Percentiles rank a stretch among this genome's conserved stretches.
Conservation (phyloP, 2,113 vertebrate species). For the Trogon surrucura region DNA sequence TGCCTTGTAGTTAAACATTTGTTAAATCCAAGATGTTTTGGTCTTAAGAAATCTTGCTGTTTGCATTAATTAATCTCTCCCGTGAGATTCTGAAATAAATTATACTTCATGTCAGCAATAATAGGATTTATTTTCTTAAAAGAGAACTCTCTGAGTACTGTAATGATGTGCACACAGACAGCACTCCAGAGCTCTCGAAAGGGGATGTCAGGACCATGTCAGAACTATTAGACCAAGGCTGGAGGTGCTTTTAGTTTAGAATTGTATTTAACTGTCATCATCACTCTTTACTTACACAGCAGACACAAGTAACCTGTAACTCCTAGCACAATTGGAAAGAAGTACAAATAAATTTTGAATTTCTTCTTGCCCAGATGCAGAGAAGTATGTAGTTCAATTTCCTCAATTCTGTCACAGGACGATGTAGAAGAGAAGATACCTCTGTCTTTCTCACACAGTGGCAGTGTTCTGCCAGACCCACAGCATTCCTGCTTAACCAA, state of each 20-base stretch:
- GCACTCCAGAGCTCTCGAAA: background rate
- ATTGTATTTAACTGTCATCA: background rate
- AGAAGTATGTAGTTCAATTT: background rate
- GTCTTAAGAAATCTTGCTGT: conserved; percentile 11
- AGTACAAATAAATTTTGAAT: background rate
- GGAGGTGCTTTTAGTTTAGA: background rate
- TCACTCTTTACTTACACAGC: background rate
- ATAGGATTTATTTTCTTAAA: background rate
- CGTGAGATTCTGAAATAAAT: background rate
- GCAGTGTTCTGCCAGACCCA: background rate
- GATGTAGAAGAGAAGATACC: background rate
- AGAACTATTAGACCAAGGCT: background rate
- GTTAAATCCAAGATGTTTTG: conserved; percentile 16
- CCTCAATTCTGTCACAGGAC: background rate
- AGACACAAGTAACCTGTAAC: background rate
- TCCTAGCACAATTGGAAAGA: background rate
- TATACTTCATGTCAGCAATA: background rate
- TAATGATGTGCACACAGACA: background rate
- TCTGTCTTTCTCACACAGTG: background rate
- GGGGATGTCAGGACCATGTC: background rate
- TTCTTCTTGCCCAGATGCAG: background rate
- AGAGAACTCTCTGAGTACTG: background rate
- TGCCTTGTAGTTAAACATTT: conserved; percentile 10
- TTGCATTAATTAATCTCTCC: background rate
- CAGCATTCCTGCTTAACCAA: background rate